phyloP scores from a whole-genome alignment of 2,797 vertebrate genomes.

The Phrynocephalus forsythii region DNA sequence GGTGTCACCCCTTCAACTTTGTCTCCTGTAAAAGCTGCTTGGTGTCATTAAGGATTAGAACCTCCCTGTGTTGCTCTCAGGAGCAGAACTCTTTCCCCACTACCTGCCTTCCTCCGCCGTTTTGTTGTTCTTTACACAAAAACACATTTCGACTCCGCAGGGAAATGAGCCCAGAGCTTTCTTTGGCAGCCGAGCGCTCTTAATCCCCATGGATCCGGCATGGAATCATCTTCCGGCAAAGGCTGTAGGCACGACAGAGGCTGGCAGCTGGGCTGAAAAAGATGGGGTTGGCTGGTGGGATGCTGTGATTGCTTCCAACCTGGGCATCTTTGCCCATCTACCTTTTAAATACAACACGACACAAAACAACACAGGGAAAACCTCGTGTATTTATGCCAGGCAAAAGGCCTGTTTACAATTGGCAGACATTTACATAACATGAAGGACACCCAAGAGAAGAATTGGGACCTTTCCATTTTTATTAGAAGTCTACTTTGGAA shows the following conservation, averaged over 20 bases:
- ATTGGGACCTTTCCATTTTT: neutral
- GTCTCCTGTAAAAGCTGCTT: neutral
- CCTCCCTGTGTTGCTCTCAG: neutral
- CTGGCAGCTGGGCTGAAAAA: neutral
- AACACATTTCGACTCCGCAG: conserved; percentile 21
- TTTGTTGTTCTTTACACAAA: conserved; percentile 27
- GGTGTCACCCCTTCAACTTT: neutral
- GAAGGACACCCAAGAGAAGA: neutral
- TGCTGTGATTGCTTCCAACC: neutral
- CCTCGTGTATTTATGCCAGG: neutral
- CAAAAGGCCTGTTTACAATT: neutral
- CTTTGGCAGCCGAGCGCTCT: conserved; percentile 20
- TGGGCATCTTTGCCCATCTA: neutral
- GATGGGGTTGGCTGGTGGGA: neutral
- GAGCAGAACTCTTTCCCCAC: neutral
- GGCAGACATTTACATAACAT: neutral
- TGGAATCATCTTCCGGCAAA: conserved; percentile 14
- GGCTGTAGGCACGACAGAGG: neutral
- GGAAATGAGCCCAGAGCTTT: conserved; percentile 35
- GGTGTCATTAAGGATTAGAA: neutral
- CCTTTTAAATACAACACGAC: neutral
- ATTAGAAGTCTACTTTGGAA: neutral
- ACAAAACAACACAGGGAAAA: neutral
- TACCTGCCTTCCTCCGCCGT: neutral
- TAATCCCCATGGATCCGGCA: conserved; percentile 17